phyloP scores from a whole-genome alignment of 2,113 vertebrate genomes.

The Hemibagrus wyckioides region DNA sequence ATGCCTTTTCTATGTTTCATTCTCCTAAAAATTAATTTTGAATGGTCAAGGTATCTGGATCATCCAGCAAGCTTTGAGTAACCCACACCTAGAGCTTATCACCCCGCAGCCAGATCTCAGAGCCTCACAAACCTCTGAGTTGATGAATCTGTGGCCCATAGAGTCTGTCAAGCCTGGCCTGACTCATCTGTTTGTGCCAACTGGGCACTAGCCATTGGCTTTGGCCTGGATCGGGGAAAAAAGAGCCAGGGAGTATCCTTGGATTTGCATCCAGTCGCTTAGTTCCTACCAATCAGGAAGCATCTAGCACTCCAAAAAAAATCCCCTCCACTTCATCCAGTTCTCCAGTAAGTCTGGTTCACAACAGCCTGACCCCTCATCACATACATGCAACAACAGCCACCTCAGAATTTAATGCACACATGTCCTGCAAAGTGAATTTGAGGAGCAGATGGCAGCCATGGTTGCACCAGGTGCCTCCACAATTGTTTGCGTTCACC shows the following conservation, averaged over 20 bases:
- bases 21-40: not conserved
- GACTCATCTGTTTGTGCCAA: slow-evolving; percentile 65
- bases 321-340: not conserved
- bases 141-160: slow-evolving; percentile 42
- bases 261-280: slow-evolving; percentile 44
- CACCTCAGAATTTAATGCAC: slow-evolving; percentile 72
- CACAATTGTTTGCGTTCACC: slow-evolving; percentile 76
- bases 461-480: slow-evolving; percentile 73
- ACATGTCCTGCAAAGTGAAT: slow-evolving; percentile 73
- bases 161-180: slow-evolving; percentile 56
- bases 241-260: slow-evolving; percentile 63
- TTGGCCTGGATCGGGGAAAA: slow-evolving; percentile 61
- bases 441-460: slow-evolving; percentile 75
- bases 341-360: slow-evolving; percentile 52
- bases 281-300: slow-evolving; percentile 23
- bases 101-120: slow-evolving; percentile 66
- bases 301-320: not conserved
- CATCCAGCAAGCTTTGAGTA: slow-evolving; percentile 39
- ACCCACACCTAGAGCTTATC: slow-evolving; percentile 57
- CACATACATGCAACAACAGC: slow-evolving; percentile 62
- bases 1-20: not conserved
- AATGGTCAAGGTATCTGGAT: slow-evolving; percentile 28
- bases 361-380: slow-evolving; percentile 52
- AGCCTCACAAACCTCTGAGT: slow-evolving; percentile 51
- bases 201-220: slow-evolving; percentile 66